Percentiles rank a stretch among this genome's conserved stretches.
phyloP scores from a whole-genome alignment of 2,888 invertebrate genomes.

The Calliphora vomitoria region DNA sequence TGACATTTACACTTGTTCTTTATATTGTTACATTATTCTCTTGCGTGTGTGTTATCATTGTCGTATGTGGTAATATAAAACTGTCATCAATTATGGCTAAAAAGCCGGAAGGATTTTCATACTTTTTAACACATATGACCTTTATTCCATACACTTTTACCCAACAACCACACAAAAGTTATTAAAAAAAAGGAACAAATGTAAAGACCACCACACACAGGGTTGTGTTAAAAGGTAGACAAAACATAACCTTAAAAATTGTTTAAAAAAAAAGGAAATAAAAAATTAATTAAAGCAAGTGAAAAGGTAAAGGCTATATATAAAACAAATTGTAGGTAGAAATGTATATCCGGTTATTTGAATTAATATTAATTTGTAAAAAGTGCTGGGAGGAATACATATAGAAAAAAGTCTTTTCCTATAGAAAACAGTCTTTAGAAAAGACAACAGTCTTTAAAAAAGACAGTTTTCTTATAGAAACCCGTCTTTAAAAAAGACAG shows the following conservation, averaged over 20 bases:
- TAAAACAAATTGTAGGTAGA: neutral
- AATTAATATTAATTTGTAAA: conserved; percentile 21
- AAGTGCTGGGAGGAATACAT: too few relatives aligned
- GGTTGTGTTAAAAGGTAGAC: conserved; percentile 10
- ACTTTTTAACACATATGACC: conserved; percentile 47
- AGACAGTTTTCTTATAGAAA: too few relatives aligned
- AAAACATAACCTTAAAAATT: conserved; percentile 45
- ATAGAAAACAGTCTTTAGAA: too few relatives aligned
- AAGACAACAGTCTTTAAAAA: too few relatives aligned
- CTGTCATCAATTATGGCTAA: conserved; percentile 63
- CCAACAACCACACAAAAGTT: conserved; percentile 25
- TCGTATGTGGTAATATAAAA: conserved; percentile 68
- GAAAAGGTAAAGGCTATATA: conserved; percentile 12
- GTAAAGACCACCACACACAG: conserved; percentile 35
- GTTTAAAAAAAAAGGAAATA: conserved; percentile 25
- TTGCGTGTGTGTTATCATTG: neutral
- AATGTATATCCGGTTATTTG: conserved; percentile 52
- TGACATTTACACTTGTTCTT: conserved; percentile 54
- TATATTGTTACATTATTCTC: neutral
- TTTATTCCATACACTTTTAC: conserved; percentile 18
- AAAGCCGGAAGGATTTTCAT: conserved; percentile 68
- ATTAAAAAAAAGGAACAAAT: neutral
- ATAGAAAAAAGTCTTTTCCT: too few relatives aligned
- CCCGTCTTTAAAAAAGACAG: too few relatives aligned
- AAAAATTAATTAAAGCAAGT: conserved; percentile 48